Conservation (phyloP, 2,888 invertebrate species). For the Chaitophorus viminalis region DNA sequence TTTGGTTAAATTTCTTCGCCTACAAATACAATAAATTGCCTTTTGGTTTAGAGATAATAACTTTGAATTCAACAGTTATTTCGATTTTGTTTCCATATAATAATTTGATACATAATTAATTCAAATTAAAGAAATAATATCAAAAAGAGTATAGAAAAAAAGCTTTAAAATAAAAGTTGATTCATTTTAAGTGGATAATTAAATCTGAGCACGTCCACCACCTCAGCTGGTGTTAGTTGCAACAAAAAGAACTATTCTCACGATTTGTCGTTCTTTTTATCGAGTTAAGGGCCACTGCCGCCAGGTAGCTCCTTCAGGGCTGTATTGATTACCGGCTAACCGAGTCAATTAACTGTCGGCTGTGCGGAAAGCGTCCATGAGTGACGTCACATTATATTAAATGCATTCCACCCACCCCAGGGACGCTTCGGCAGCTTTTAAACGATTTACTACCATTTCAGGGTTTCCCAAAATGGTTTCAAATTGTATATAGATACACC, state of each 20-base stretch:
- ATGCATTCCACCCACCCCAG: slow-evolving; percentile 30
- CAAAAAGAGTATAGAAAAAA: background rate
- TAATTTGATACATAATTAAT: background rate
- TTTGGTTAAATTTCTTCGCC: background rate
- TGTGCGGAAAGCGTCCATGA: slow-evolving; percentile 57
- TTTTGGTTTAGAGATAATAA: background rate
- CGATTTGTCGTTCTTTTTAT: slow-evolving; percentile 58
- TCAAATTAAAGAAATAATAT: background rate
- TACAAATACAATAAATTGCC: background rate
- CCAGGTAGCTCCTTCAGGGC: slow-evolving; percentile 59
- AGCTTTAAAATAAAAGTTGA: background rate
- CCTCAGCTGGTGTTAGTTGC: slow-evolving; percentile 30
- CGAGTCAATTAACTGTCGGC: slow-evolving; percentile 59
- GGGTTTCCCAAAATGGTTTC: slow-evolving; percentile 48
- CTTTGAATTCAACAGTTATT: background rate
- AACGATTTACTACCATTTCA: slow-evolving; percentile 40
- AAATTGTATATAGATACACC: background rate
- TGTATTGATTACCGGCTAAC: slow-evolving; percentile 62
- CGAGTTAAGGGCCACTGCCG: slow-evolving; percentile 49
- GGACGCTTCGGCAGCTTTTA: slow-evolving; percentile 55
- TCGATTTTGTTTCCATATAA: background rate
- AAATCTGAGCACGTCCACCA: slow-evolving; percentile 11
- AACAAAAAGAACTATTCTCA: slow-evolving; percentile 40
- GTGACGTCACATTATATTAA: slow-evolving; percentile 60
- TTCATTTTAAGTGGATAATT: slow-evolving; percentile 40